phyloP scores from a whole-genome alignment of 2,888 invertebrate genomes.

The Scaptomyza parva region DNA sequence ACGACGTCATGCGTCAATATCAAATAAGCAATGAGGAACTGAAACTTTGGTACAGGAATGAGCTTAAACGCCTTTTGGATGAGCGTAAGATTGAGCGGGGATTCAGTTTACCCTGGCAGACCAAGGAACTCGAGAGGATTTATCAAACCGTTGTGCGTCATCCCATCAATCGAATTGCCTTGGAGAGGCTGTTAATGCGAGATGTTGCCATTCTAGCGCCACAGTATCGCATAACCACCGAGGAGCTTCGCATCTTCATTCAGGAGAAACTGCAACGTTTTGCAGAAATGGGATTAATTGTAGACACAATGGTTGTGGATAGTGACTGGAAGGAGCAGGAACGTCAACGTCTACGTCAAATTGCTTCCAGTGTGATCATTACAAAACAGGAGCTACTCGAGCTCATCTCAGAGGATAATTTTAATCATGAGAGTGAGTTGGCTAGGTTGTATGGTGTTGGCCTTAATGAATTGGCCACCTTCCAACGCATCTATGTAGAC shows the following conservation, averaged over 20 bases:
- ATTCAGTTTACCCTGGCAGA: constrained; percentile 75
- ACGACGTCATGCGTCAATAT: constrained; percentile 71
- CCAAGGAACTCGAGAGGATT: constrained; percentile 74
- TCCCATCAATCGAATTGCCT: constrained; percentile 64
- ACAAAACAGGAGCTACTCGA: constrained; percentile 77
- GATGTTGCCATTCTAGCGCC: constrained; percentile 52
- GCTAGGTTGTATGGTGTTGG: constrained; percentile 70
- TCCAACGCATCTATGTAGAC: constrained; percentile 70
- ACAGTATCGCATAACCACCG: constrained; percentile 72
- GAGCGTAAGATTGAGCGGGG: constrained; percentile 69
- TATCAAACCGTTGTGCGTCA: constrained; percentile 64
- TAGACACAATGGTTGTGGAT: constrained; percentile 17
- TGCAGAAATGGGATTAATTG: constrained; percentile 69
- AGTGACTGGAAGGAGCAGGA: constrained; percentile 77
- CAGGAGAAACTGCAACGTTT: constrained; percentile 77
- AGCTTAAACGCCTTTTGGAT: constrained; percentile 72
- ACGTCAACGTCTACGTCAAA: constrained; percentile 74
- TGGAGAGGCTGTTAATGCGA: constrained; percentile 67
- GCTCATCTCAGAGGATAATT: constrained; percentile 73
- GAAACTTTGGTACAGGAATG: constrained; percentile 77
- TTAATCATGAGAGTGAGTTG: constrained; percentile 69
- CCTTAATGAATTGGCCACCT: constrained; percentile 65
- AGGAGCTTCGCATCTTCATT: constrained; percentile 77
- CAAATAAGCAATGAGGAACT: constrained; percentile 73
- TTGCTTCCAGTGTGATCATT: constrained; percentile 74